Evolutionary conservation across 1,140 invertebrate species (phyloP), one percentile per base, ranked within the genome.

Genomic region (Cherax quadricarinatus): DNA sequence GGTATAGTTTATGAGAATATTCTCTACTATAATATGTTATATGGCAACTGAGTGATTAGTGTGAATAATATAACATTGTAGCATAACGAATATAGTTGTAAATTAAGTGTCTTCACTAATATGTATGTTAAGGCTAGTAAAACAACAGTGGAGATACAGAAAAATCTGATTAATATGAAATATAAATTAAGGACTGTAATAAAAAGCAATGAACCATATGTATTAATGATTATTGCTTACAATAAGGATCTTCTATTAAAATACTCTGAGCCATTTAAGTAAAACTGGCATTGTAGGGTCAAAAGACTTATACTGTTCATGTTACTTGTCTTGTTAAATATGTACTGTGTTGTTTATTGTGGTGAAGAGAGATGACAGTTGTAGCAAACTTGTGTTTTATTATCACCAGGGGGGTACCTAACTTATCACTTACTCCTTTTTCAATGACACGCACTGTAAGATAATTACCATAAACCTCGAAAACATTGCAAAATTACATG

Each of bases 321-420:
- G 88, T 89, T 89, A 82, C 48, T 70, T 84, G 88, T 89, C 88
- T 89, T 89, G 88, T 89, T 89, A 75, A 82, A 84, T 89, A 89
- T 89, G 82, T 89, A 89, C 70, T 84, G 88, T 89, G 88, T 83
- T 89, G 88, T 89, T 89, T 82, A 89, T 89, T 89, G 88, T 89
- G 88, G 80, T 87, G 70, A 82, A 89, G 80, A 89, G 80, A 89
- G 80, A 89, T 80, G 80, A 83, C 62, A 89, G 79, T 89, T 89
- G 88, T 83, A 89, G 82, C 85, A 73, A 16, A 75, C 24, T 6
- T 73, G 14, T 51, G 48, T 75, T 70, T 87, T 49, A 70, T 87
- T 49, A 48, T 51, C 41, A 24, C 51, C 48, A 7, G 7, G 14
- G 16, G 14, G 14, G 14, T 14, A 57, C 53, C 14, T 57, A 57